Percentiles rank a stretch among this genome's conserved stretches.
These are phyloP conservation scores for Proctacanthus coquilletti DNA, from an alignment of 1,140 invertebrate genomes.

Conservation along the genomic window DNA sequence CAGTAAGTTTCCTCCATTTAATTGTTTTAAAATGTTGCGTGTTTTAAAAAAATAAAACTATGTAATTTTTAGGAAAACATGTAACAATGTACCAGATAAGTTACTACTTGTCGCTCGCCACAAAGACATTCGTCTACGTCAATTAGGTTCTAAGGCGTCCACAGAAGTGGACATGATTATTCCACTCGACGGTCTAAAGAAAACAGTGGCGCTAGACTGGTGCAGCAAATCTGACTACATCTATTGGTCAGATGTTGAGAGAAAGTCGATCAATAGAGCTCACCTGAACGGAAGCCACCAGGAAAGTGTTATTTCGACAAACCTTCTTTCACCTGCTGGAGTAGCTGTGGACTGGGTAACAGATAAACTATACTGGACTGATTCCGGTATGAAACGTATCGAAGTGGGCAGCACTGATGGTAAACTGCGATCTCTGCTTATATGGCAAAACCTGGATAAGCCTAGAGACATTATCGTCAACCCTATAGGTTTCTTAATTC, in stretches of 20 bases:
- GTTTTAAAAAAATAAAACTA: too few species aligned
- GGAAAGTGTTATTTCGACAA: slow-evolving; percentile 38
- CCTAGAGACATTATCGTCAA: slow-evolving; percentile 74
- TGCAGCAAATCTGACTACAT: slow-evolving; percentile 63
- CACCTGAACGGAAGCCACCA: slow-evolving; percentile 62
- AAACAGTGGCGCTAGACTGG: slow-evolving; percentile 70
- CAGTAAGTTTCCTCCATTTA: slow-evolving; percentile 31
- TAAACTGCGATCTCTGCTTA: slow-evolving; percentile 52
- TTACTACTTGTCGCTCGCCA: slow-evolving; percentile 66
- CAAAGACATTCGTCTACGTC: slow-evolving; percentile 60
- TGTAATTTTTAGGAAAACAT: slow-evolving; percentile 41
- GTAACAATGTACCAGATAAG: slow-evolving; percentile 54
- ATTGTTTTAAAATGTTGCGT: neutral
- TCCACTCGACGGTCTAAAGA: slow-evolving; percentile 63
- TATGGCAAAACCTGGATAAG: slow-evolving; percentile 66
- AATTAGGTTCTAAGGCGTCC: slow-evolving; percentile 37
- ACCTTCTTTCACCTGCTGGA: slow-evolving; percentile 48
- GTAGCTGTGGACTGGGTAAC: slow-evolving; percentile 76
- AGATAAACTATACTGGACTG: slow-evolving; percentile 79
- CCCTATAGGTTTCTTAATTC: slow-evolving; percentile 38
- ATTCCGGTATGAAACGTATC: slow-evolving; percentile 62
- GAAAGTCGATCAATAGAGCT: slow-evolving; percentile 63
- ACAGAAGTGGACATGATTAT: slow-evolving; percentile 59
- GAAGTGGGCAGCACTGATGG: slow-evolving; percentile 70
- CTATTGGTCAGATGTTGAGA: slow-evolving; percentile 78